Evolutionary conservation across 2,888 invertebrate species (phyloP), one percentile per base, ranked within the genome.

Genomic region (Deilephila porcellus): DNA sequence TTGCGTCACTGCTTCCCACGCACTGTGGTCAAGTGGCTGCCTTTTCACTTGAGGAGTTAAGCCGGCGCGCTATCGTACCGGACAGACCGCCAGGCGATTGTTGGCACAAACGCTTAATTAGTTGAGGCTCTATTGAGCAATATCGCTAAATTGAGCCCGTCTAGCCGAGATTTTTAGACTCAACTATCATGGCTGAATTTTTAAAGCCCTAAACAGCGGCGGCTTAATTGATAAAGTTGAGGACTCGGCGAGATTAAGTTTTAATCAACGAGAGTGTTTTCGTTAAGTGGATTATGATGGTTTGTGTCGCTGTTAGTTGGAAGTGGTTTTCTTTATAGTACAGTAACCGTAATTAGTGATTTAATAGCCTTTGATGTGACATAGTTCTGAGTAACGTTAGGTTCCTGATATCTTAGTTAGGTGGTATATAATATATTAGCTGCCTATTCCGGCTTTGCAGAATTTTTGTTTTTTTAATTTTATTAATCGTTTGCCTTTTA

Each of bases 21-120:
- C 64, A 73, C 74, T 80, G 77, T 77, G 75, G 71, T 79, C 76
- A 76, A 80, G 77, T 79, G 79, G 79, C 80, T 81, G 85, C 81
- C 85, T 86, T 85, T 86, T 82, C 84, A 84, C 82, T 85, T 82
- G 85, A 86, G 83, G 81, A 86, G 85, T 87, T 89, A 90, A 89
- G 88, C 87, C 82, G 80, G 74, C 76, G 77, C 80, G 83, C 87
- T 90, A 90, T 90, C 90, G 87, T 81, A 75, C 76, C 82, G 78
- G 84, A 84, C 90, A 86, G 86, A 85, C 86, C 85, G 80, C 83
- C 79, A 76, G 76, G 80, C 86, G 86, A 86, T 88, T 89, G 90
- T 89, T 90, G 86, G 88, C 86, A 87, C 85, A 85, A 89, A 85
- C 85, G 87, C 86, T 89, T 89, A 90, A 90, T 91, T 90, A 90